Evolutionary conservation across 2,797 vertebrate genomes (phyloP), one percentile per base, ranked within the genome.

Genomic region (Sebastes wilsoni): DNA sequence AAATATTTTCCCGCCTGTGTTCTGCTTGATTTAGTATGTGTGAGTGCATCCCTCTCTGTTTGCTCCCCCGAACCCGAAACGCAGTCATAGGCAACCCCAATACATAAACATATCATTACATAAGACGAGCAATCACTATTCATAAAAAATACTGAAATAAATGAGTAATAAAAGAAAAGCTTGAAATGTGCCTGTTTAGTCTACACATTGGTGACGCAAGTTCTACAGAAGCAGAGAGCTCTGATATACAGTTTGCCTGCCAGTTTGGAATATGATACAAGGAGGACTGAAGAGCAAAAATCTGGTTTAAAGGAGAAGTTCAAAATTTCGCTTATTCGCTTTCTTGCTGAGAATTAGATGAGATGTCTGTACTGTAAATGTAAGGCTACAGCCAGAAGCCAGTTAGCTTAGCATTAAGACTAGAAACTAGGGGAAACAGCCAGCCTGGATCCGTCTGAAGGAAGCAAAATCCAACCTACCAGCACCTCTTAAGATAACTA

Each of bases 101-200:
- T 75, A 91, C 86, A 88, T 75, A 77, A 86, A 87, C 74, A 83
- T 81, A 68, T 85, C 38, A 83, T 79, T 80, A 91, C 79, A 82
- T 82, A 80, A 81, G 73, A 92, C 66, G 13, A 87, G 85, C 82
- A 87, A 87, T 72, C 83, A 84, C 83, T 81, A 86, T 27, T 86
- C 65, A 85, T 84, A 86, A 79, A 90, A 90, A 90, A 88, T 59
- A 79, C 60, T 54, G 71, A 88, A 85, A 81, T 72, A 62, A 85
- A 85, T 62, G 67, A 71, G 52, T 68, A 72, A 80, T 56, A 81
- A 83, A 87, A 77, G n/a, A 84, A 88, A 85, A 84, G 79, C 72
- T 74, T 73, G 58, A 89, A 89, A 88, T 86, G 84, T 87, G 83
- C 79, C 76, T 58, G 73, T 87, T 89, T 62, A 65, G 30, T 85